A percentile compares a stretch with the other conserved stretches of the same genome.
These are phyloP conservation scores for Macrophya annulata DNA, from an alignment of 2,888 invertebrate species.

Conservation along the genomic window DNA sequence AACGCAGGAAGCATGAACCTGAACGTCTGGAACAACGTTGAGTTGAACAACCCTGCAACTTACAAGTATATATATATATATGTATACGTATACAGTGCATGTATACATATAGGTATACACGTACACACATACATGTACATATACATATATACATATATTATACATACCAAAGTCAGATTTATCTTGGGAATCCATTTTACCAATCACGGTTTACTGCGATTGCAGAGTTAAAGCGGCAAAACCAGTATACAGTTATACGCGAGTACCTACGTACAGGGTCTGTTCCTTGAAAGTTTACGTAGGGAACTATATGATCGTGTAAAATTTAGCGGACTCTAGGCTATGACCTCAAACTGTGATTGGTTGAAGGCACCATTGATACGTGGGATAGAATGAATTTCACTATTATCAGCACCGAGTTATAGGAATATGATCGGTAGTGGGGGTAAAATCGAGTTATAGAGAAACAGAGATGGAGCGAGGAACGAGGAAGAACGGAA, in stretches of 20 bases:
- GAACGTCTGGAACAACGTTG: constrained; percentile 48
- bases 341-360: constrained; percentile 2
- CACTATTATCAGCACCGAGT: neutral
- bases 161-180: constrained; percentile 27
- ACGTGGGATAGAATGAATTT: neutral
- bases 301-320: constrained; percentile 1
- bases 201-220: constrained; percentile 30
- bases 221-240: constrained; percentile 28
- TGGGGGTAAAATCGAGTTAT: constrained; percentile 6
- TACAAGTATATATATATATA: constrained; percentile 20
- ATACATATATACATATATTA: neutral
- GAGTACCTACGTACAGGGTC: neutral
- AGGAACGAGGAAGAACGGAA: neutral
- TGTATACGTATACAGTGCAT: constrained; percentile 2
- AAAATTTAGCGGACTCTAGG: constrained; percentile 16
- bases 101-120: neutral
- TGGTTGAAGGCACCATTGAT: neutral
- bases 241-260: constrained; percentile 34
- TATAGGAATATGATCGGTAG: neutral
- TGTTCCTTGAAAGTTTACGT: neutral
- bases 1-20: constrained; percentile 51
- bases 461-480: neutral
- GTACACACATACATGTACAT: neutral
- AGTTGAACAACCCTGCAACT: constrained; percentile 53
- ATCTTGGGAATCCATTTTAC: constrained; percentile 33